Base-by-base conservation (phyloP, 2,113 vertebrate species). In the Cochlearius cochlearius region DNA sequence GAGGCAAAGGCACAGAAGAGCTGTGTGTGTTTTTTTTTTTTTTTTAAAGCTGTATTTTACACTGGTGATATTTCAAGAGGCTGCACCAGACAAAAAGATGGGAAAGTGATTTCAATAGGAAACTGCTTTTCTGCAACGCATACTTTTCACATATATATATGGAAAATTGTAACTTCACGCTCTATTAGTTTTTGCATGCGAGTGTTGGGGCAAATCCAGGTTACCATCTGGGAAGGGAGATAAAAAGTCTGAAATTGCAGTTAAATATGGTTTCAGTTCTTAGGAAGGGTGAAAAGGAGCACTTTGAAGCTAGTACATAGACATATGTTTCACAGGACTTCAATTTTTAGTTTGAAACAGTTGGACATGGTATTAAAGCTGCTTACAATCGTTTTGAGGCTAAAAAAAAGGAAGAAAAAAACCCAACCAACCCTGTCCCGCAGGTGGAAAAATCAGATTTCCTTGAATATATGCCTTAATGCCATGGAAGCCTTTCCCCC, bases 261-360 rank as follows among this genome's bases (percentile, higher is more conserved):
- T 94, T 94, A 92, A 90, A 91, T 95, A 71, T 91, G 84, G 81
- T 90, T 94, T 95, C 56, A 58, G 71, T 96, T 92, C 86, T 83
- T 83, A 52, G 71, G 66, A 76, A 79, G 93, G 59, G 75, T 83
- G 89, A 80, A 94, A 95, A 94, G 72, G 49, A 95, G 76, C 34
- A 72, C 96, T 97, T 97, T 95, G 97, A 97, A 97, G 92, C 78
- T 86, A 47, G 80, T 87, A 58, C 50, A 29, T 39, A 81, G 88
- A 92, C 95, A 96, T 97, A 27, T 94, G 96, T 93, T 96, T 95
- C 53, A 56, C 96, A 96, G 93, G 73, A 45, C 72, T 93, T 86
- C 34, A 90, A 5, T 67, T 86, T 90, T 88, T 83, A 86, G 77
- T 90, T 90, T 58, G 73, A 64, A 96, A 75, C 66, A 69, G 88